Evolutionary conservation across 2,888 invertebrate genomes (phyloP).

Genomic region (Balanococcus diminutus): DNA sequence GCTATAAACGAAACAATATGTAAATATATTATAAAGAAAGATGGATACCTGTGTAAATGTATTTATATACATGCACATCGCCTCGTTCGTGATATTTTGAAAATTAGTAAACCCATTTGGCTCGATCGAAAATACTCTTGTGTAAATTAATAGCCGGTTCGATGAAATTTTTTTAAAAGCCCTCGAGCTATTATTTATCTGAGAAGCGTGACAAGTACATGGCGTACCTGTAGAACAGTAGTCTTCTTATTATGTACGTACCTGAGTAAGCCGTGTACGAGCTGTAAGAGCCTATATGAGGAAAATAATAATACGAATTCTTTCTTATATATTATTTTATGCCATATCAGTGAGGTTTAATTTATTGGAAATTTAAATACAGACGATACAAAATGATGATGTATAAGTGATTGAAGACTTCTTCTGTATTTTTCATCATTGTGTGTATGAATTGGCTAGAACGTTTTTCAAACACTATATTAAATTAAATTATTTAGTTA

Average conservation of each 20-base stretch:
- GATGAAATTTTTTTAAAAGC: background rate
- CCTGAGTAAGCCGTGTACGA: background rate
- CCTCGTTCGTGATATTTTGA: background rate
- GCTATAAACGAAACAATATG: background rate
- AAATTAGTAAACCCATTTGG: slow-evolving; percentile 5
- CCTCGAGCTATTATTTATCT: background rate
- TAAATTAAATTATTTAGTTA: background rate
- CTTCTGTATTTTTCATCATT: background rate
- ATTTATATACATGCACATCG: background rate
- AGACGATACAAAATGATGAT: background rate
- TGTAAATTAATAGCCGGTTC: background rate
- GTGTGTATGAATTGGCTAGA: background rate
- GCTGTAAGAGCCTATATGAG: background rate
- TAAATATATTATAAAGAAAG: slow-evolving; percentile 6
- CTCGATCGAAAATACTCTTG: background rate
- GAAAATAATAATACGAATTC: background rate
- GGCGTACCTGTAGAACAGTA: background rate
- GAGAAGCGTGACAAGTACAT: slow-evolving; percentile 9
- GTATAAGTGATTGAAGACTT: background rate
- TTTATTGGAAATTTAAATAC: background rate
- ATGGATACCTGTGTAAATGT: no score
- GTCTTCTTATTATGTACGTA: slow-evolving; percentile 6
- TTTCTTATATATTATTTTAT: background rate
- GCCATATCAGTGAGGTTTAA: background rate
- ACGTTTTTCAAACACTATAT: background rate